These are phyloP conservation scores for Brachystomella parvula DNA, from an alignment of 1,140 invertebrate species.

Conservation along the genomic window DNA sequence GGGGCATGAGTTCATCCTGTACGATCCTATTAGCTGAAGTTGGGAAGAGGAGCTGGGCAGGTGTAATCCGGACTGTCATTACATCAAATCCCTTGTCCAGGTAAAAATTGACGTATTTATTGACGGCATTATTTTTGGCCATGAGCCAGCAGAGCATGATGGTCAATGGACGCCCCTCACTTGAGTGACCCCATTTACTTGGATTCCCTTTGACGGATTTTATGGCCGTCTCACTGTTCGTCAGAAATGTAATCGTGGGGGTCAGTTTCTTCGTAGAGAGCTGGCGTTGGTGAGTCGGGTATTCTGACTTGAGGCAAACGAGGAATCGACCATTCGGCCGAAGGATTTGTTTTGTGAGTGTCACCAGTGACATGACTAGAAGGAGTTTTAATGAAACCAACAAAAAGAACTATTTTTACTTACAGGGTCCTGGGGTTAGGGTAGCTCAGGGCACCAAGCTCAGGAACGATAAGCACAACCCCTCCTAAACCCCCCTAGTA, in stretches of 20 bases:
- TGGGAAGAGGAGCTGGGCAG: slow-evolving; percentile 75
- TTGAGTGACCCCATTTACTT: background rate
- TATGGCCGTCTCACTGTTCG: background rate
- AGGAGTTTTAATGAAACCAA: no score
- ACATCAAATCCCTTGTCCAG: slow-evolving; percentile 77
- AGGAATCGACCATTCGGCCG: no score
- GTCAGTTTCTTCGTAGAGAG: slow-evolving; percentile 18
- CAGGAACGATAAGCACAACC: no score
- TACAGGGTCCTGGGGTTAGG: no score
- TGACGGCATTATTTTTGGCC: slow-evolving; percentile 68
- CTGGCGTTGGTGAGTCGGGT: no score
- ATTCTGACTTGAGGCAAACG: no score
- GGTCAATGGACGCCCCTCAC: slow-evolving; percentile 50
- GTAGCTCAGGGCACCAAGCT: no score
- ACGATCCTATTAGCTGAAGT: slow-evolving; percentile 46
- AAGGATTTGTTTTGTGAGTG: no score
- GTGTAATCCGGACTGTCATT: slow-evolving; percentile 64
- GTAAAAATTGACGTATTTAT: slow-evolving; percentile 75
- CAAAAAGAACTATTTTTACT: no score
- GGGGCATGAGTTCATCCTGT: slow-evolving; percentile 24
- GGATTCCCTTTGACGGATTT: slow-evolving; percentile 6
- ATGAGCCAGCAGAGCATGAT: slow-evolving; percentile 74
- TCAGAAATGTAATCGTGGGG: slow-evolving; percentile 16
- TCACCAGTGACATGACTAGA: no score
- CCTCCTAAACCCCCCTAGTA: no score